These are phyloP conservation scores for Erythrocercus mccallii DNA, from an alignment of 2,113 vertebrate species.

Conservation along the genomic window DNA sequence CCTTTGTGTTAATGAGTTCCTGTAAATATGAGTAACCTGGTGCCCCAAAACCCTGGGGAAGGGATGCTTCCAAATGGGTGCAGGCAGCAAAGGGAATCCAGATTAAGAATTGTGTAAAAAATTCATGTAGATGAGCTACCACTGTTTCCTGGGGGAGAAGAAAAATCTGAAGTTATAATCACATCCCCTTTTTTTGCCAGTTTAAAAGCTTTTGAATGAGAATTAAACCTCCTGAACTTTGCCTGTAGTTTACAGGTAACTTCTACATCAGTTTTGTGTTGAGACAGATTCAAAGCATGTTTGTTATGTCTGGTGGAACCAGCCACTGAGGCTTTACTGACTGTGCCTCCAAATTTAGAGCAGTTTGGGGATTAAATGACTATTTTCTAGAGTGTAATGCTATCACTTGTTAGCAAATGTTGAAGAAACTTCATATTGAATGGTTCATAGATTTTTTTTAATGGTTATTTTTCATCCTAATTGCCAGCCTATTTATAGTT, in stretches of 20 bases:
- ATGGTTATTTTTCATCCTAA: not conserved
- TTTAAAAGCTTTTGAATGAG: not conserved
- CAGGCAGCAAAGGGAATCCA: not conserved
- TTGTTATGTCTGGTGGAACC: not conserved
- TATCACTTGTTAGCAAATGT: not conserved
- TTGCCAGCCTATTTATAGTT: not conserved
- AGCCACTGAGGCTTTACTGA: not conserved
- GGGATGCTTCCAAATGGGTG: accelerated
- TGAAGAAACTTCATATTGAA: not conserved
- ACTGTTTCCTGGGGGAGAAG: not conserved
- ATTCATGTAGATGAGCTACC: not conserved
- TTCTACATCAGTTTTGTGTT: not conserved
- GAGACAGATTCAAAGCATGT: not conserved
- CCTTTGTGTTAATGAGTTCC: not conserved
- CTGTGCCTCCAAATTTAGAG: not conserved
- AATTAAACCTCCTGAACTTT: not conserved
- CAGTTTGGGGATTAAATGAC: not conserved
- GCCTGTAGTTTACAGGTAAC: not conserved
- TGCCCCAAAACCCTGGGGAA: not conserved
- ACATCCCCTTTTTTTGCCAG: not conserved
- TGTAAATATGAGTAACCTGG: not conserved
- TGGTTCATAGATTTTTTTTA: not conserved
- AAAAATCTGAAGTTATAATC: not conserved
- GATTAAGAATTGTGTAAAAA: not conserved
- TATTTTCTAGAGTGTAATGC: not conserved